phyloP scores from a whole-genome alignment of 2,797 vertebrate species.

The Poeciliopsis turneri region DNA sequence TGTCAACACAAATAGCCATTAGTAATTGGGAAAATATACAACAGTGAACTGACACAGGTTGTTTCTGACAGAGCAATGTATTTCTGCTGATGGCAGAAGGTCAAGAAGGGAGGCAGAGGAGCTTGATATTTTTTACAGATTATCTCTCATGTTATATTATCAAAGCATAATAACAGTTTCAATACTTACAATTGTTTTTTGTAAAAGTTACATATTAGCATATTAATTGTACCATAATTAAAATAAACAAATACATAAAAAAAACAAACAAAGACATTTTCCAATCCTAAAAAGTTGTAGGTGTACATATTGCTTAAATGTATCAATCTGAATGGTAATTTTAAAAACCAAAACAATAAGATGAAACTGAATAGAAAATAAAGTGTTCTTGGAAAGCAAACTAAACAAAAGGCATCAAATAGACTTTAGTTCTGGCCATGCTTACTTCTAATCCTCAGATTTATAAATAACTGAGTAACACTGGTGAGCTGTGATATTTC shows the following conservation, averaged over 20 bases:
- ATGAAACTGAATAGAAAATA: neutral
- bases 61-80: too few species aligned
- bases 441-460: neutral
- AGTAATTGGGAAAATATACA: neutral
- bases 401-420: neutral
- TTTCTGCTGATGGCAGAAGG: too few species aligned
- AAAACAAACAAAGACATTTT: neutral
- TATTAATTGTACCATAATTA: neutral
- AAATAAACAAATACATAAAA: neutral
- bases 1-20: neutral
- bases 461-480: conserved; percentile 54
- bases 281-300: neutral
- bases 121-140: too few species aligned
- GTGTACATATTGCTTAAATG: neutral
- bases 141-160: too few species aligned
- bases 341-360: neutral
- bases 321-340: neutral
- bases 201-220: too few species aligned
- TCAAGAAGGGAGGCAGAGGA: too few species aligned
- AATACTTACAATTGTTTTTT: too few species aligned
- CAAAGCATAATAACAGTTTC: too few species aligned
- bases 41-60: too few species aligned
- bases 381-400: neutral
- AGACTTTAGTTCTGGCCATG: neutral
- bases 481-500: conserved; percentile 31